Percentiles rank a stretch among this genome's conserved stretches.
Evolutionary conservation across 2,113 vertebrate species (phyloP).

Genomic region (Anseranas semipalmata): DNA sequence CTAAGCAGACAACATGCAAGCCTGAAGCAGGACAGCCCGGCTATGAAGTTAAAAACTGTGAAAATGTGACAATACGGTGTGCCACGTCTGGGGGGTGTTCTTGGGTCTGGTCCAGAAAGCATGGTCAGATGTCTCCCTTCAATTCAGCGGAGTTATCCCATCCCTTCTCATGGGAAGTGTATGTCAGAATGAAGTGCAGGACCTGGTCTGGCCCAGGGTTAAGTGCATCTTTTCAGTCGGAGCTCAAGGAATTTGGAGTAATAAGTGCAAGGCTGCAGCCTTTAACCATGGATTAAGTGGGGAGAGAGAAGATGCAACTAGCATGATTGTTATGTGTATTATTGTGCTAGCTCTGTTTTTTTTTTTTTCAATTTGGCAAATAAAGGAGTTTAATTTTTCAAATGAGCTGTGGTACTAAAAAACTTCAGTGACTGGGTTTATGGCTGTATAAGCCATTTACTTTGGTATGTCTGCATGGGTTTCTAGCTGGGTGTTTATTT

Average conservation of each 20-base stretch:
- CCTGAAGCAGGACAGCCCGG: background rate
- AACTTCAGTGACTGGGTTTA: background rate
- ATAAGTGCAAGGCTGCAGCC: fast-evolving
- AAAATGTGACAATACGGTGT: fast-evolving
- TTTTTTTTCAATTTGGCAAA: background rate
- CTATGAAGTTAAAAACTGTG: background rate
- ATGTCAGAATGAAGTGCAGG: fast-evolving
- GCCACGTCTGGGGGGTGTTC: background rate
- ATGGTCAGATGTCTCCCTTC: background rate
- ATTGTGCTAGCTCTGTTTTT: background rate
- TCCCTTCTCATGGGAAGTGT: background rate
- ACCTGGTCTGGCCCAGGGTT: fast-evolving
- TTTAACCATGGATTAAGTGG: background rate
- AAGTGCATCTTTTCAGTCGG: fast-evolving
- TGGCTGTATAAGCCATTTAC: background rate
- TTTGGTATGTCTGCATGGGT: background rate
- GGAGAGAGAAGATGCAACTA: background rate
- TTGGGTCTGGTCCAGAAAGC: background rate
- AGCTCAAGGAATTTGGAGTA: background rate
- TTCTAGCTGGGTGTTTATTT: background rate
- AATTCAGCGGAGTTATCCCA: fast-evolving
- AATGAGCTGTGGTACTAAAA: background rate
- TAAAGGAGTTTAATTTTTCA: conserved; percentile 29
- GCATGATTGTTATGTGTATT: fast-evolving
- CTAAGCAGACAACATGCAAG: fast-evolving